Evolutionary conservation across 2,113 vertebrate species (phyloP), one percentile per base, ranked within the genome.

Genomic region (Nothoprocta perdicaria): DNA sequence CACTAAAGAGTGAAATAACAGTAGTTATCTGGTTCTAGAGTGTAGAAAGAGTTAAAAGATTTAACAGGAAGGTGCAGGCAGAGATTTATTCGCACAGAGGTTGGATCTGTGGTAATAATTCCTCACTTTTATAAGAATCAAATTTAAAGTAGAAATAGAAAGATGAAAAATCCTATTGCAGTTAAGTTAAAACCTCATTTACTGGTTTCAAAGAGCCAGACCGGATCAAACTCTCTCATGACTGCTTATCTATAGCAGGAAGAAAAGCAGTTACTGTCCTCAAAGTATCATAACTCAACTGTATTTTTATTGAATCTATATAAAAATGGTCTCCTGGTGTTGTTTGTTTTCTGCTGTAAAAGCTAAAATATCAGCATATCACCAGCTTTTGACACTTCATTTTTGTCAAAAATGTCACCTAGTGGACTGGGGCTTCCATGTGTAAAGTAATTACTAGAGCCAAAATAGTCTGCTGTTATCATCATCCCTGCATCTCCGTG

Each of bases 171-270:
- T 93, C 76, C 82, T 88, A 35, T 79, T 94, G 76, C 88, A 19
- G 40, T 86, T 52, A 87, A 93, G 31, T 62, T 92, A 84, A 91
- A 95, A 86, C 94, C 80, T 92, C 60, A 94, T 95, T 96, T 95
- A 48, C 45, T 79, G 45, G 27, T 91, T 94, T 94, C 84, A 82
- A 68, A 95, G 63, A 50, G 43, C 41, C 71, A 86, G 85, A 80
- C 26, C 71, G 8, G 81, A 77, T 77, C 74, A 84, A 84, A 73
- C 43, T 79, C 63, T 72, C 60, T 90, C 38, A 48, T 35, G 19
- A 85, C 79, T 87, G 60, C 65, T 90, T 85, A 87, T 80, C 68
- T 85, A 72, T 61, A 77, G 73, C 50, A 77, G 68, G 55, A 92
- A 82, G 50, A 74, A 45, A 68, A 23, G 53, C 31, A 57, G 43